Evolutionary conservation across 1,140 invertebrate genomes (phyloP).

Genomic region (Drosophila navojoa): DNA sequence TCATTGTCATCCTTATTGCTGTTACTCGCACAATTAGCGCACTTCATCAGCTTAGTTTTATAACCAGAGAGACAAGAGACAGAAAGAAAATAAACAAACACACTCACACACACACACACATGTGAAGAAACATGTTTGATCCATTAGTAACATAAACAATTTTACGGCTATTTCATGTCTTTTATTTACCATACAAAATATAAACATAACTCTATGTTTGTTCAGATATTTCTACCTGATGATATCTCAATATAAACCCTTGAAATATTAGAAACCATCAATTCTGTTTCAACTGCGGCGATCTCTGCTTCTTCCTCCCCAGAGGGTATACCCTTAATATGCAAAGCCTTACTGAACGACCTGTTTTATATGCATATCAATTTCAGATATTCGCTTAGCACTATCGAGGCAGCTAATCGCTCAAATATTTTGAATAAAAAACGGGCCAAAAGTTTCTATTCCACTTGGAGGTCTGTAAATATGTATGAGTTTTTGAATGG

Average conservation of each 20-base stretch:
- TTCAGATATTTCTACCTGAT: neutral
- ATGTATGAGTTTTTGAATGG: conserved; percentile 61
- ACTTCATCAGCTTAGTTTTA: neutral
- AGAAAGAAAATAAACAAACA: conserved; percentile 14
- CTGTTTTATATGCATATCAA: neutral
- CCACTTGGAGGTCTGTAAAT: conserved; percentile 34
- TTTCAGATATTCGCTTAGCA: neutral
- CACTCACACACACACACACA: conserved; percentile 17
- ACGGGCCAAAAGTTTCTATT: conserved; percentile 4
- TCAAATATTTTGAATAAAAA: conserved; percentile 2
- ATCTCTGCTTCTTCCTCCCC: too few relatives aligned
- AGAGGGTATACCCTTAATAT: neutral
- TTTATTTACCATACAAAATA: conserved; percentile 13
- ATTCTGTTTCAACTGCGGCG: neutral
- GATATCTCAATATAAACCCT: neutral
- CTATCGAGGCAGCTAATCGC: neutral
- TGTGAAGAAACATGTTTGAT: conserved; percentile 18
- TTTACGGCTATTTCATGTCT: conserved; percentile 12
- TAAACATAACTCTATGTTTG: neutral
- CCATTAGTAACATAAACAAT: conserved; percentile 38
- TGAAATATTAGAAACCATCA: neutral
- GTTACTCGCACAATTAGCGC: neutral
- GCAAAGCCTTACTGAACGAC: neutral
- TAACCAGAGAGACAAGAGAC: neutral
- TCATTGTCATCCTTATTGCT: neutral